Evolutionary conservation across 64 coral and sea anemone genomes (phyloP).

Genomic region (Platygyra sinensis): DNA sequence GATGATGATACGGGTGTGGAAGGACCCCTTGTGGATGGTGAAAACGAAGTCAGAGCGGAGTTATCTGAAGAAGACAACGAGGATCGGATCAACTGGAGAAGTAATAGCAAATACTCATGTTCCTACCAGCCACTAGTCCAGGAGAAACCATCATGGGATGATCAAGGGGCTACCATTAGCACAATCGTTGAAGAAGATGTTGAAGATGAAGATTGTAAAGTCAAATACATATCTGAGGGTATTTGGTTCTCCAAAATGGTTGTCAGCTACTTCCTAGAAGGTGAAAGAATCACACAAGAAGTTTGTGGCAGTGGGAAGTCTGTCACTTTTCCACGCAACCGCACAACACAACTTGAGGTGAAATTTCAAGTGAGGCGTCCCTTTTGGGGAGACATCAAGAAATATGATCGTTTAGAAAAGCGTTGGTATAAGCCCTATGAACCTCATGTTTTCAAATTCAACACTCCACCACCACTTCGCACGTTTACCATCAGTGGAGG

Average conservation of each 20-base stretch:
- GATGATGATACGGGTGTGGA: background rate
- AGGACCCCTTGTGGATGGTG: background rate
- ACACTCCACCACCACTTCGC: background rate
- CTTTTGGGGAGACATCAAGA: constrained; percentile 35
- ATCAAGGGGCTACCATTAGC: background rate
- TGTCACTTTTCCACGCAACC: no score
- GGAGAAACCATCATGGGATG: no score
- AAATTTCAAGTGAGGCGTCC: no score
- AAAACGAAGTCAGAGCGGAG: background rate
- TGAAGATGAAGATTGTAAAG: no score
- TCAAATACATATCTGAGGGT: no score
- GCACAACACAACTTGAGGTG: no score
- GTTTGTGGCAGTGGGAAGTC: no score
- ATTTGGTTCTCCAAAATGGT: no score
- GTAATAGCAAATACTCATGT: background rate
- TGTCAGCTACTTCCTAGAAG: no score
- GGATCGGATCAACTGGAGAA: background rate
- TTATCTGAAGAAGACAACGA: constrained; percentile 4
- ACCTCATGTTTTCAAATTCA: constrained; percentile 34
- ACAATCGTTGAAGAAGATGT: background rate
- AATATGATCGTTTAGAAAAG: constrained; percentile 35
- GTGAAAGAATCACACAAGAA: no score
- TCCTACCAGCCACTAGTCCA: background rate
- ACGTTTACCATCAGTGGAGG: no score
- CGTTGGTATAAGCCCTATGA: constrained; percentile 15